Evolutionary conservation across 2,113 vertebrate species (phyloP).

Genomic region (Limnothrissa miodon): DNA sequence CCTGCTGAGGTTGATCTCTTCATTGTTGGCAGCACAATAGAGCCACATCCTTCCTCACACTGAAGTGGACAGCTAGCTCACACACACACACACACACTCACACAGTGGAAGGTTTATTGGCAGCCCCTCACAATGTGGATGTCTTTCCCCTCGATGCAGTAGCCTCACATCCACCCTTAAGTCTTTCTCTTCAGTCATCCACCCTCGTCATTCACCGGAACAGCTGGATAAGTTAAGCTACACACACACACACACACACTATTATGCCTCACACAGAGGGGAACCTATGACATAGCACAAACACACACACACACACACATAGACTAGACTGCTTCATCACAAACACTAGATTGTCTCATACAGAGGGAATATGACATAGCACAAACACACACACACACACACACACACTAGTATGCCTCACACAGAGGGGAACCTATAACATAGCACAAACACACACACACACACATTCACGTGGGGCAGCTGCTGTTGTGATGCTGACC

Average conservation of each 20-base stretch:
- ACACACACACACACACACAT: slow-evolving; percentile 1
- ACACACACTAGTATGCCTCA: too few relatives aligned
- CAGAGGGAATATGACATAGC: not conserved
- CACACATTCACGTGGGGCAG: slow-evolving; percentile 25
- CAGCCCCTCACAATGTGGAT: slow-evolving; percentile 3
- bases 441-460: slow-evolving; percentile 21
- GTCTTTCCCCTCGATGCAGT: slow-evolving; percentile 40
- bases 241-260: slow-evolving; percentile 3
- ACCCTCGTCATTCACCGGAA: not conserved
- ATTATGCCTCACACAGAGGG: not conserved
- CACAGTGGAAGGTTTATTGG: slow-evolving; percentile 3
- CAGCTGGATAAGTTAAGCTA: not conserved
- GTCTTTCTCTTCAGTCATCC: not conserved
- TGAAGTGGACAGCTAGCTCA: slow-evolving; percentile 1
- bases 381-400: not conserved
- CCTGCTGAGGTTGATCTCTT: slow-evolving; percentile 67
- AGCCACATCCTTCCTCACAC: slow-evolving; percentile 57
- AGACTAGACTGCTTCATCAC: too few relatives aligned
- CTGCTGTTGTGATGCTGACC: not conserved
- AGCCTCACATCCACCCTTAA: slow-evolving; percentile 31
- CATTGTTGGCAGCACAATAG: slow-evolving; percentile 71
- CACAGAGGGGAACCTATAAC: not conserved
- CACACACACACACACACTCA: slow-evolving; percentile 26
- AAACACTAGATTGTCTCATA: not conserved
- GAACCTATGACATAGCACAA: not conserved